These are phyloP conservation scores for Macropis europaea DNA, from an alignment of 2,888 invertebrate species.

Conservation along the genomic window DNA sequence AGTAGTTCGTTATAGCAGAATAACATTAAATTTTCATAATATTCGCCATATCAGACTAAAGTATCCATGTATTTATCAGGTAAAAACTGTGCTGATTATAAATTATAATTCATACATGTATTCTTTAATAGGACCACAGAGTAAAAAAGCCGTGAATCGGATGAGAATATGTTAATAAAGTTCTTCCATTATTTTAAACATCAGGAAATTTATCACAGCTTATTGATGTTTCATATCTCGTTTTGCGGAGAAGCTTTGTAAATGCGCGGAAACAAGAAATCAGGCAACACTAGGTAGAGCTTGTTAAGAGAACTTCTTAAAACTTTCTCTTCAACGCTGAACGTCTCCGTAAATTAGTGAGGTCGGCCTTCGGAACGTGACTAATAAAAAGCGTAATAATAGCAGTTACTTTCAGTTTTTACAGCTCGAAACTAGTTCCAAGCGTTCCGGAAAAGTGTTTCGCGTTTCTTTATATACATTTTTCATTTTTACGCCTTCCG, in stretches of 20 bases:
- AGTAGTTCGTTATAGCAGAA: too few relatives aligned
- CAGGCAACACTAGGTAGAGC: slow-evolving; percentile 44
- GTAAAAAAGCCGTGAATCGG: not conserved
- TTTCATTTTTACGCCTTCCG: not conserved
- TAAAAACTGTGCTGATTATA: too few relatives aligned
- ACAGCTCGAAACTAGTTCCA: slow-evolving; percentile 7
- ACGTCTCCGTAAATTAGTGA: slow-evolving; percentile 50
- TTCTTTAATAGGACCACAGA: too few relatives aligned
- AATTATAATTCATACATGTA: too few relatives aligned
- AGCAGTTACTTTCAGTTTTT: slow-evolving; percentile 21
- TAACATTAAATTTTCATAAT: too few relatives aligned
- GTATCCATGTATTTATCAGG: too few relatives aligned
- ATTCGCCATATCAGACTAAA: too few relatives aligned
- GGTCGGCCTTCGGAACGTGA: slow-evolving; percentile 31
- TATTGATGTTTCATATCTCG: not conserved
- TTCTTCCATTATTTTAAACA: not conserved
- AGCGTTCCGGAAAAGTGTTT: not conserved
- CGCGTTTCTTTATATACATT: slow-evolving; percentile 2
- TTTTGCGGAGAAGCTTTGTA: slow-evolving; percentile 21
- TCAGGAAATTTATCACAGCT: not conserved
- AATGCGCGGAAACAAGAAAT: slow-evolving; percentile 40
- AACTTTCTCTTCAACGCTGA: slow-evolving; percentile 37
- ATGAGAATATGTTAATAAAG: too few relatives aligned
- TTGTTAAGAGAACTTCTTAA: slow-evolving; percentile 54
- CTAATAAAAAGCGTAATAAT: slow-evolving; percentile 53